Percentiles rank a stretch among this genome's conserved stretches.
phyloP scores from a whole-genome alignment of 1,140 invertebrate genomes.

The Branchinecta lynchi region DNA sequence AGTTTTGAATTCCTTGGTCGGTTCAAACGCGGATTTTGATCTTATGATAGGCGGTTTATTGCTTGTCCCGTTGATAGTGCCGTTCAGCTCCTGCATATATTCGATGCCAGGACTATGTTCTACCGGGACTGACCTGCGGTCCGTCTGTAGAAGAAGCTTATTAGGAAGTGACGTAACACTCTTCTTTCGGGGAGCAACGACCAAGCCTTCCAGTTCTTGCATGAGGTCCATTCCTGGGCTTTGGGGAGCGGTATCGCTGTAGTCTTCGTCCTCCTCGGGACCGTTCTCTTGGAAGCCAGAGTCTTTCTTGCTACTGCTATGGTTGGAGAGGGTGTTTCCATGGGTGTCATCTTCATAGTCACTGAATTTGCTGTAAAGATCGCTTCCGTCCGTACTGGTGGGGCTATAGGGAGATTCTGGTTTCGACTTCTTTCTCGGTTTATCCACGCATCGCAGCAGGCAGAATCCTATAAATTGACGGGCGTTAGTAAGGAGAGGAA shows the following conservation, averaged over 20 bases:
- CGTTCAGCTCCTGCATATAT: too few relatives aligned
- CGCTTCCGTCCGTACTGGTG: constrained; percentile 16
- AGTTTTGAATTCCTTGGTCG: too few relatives aligned
- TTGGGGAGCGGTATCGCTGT: not conserved
- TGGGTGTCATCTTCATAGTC: constrained; percentile 18
- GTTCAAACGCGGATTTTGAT: too few relatives aligned
- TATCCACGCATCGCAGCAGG: constrained; percentile 25
- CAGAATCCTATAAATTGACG: constrained; percentile 25
- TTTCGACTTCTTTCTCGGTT: constrained; percentile 15
- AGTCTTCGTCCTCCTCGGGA: not conserved
- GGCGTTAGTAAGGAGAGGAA: too few relatives aligned
- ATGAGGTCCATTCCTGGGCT: not conserved
- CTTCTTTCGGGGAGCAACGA: not conserved
- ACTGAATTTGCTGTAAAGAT: constrained; percentile 18
- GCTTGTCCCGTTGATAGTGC: too few relatives aligned
- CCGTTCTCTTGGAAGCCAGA: too few relatives aligned
- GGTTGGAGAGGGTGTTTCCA: not conserved
- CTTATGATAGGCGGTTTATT: too few relatives aligned
- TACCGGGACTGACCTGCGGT: too few relatives aligned
- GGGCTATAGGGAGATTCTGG: constrained; percentile 8
- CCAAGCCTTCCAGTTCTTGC: constrained; percentile 11
- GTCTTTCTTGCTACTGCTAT: not conserved
- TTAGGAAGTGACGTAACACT: not conserved
- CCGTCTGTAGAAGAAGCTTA: not conserved
- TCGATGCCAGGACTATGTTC: too few relatives aligned